Base-by-base conservation (phyloP, 2,888 invertebrate genomes). In the Agonopterix arenella region DNA sequence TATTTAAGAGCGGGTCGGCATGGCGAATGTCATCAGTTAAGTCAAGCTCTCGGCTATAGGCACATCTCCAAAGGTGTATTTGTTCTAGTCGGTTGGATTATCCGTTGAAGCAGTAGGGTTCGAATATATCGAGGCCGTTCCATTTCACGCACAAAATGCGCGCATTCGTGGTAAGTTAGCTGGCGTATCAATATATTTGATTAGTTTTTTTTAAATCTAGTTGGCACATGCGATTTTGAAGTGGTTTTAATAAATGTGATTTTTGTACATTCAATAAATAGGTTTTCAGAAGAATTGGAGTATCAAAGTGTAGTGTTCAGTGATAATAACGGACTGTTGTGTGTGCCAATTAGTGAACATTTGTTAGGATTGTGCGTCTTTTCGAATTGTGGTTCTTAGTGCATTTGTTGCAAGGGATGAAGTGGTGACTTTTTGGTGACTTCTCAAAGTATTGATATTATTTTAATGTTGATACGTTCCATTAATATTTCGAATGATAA, bases 21-120 rank as follows among this genome's bases (percentile, higher is more conserved):
- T 75, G 70, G 81, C 76, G 83, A 88, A 85, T 86, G 81, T 84
- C 88, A 89, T 89, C 88, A 89, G 88, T 89, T 79, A 84, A 78
- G 83, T 78, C 76, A 56, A 79, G 77, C 80, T 73, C 80, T 68
- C 80, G 70, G 77, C 62, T 70, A 73, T 74, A 79, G 72, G 80
- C 83, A 79, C 86, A 86, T 85, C 86, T 84, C 83, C 62, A 63
- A 64, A 66, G 62, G 66, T 63, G 76, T 70, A 72, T 64, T 73
- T 76, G 70, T 73, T 76, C 68, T 64, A 66, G 67, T 62, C 59
- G 60, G 70, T 70, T 40, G 46, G 48, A 56, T 57, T 64, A 59
- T 54, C 52, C 61, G 57, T 56, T 52, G 58, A 50, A 53, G 60
- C 61, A 73, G 70, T 70, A 68, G 76, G 74, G 71, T 70, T 61